Evolutionary conservation across 2,797 vertebrate genomes (phyloP).

Genomic region (Silurus aristotelis): DNA sequence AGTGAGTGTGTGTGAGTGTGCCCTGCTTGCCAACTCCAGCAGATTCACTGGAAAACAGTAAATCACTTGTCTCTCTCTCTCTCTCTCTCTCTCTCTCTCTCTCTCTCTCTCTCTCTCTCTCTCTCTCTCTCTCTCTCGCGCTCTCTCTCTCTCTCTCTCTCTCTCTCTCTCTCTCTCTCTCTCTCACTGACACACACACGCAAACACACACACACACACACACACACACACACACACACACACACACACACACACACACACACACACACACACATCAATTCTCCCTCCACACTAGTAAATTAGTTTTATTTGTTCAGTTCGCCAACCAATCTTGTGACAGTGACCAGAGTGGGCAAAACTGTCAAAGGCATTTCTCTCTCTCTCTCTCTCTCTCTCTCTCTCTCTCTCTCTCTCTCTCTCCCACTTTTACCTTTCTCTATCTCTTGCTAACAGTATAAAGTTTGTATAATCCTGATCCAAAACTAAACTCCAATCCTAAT

Average conservation of each 20-base stretch:
- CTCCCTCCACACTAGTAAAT: neutral
- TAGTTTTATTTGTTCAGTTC: neutral
- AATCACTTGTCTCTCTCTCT: conserved; percentile 13
- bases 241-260: conserved; percentile 5
- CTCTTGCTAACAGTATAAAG: too few relatives aligned
- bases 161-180: too few relatives aligned
- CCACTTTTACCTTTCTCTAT: neutral
- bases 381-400: neutral
- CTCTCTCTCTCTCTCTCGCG: neutral
- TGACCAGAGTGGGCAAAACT: neutral
- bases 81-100: too few relatives aligned
- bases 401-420: neutral
- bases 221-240: conserved; percentile 1
- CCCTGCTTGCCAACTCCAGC: conserved; percentile 26
- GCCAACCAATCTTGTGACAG: neutral
- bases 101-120: neutral
- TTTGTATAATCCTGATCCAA: too few relatives aligned
- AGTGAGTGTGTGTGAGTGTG: conserved; percentile 2
- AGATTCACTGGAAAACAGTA: conserved; percentile 42
- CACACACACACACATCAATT: neutral
- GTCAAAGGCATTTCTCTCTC: too few relatives aligned
- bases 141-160: conserved; percentile 16
- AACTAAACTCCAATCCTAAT: too few relatives aligned
- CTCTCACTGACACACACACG: neutral
- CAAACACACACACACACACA: neutral